Conservation (phyloP, 2,797 vertebrate genomes). For the Zonotrichia albicollis region DNA sequence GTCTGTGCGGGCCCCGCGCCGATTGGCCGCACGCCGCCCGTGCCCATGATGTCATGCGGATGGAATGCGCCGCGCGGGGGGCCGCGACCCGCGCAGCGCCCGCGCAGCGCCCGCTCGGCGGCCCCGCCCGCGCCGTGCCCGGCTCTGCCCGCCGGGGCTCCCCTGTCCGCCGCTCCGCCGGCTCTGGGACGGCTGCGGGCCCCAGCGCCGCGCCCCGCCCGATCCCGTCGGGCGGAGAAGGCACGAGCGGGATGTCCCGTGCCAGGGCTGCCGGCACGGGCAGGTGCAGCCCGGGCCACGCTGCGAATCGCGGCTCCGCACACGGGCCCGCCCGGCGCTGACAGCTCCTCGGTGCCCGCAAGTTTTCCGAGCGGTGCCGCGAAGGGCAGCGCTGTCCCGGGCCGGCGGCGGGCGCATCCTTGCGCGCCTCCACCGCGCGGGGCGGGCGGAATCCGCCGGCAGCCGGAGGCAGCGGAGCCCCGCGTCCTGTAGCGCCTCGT, state of each 20-base stretch:
- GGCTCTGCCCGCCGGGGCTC: neutral
- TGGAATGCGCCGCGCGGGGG: slow-evolving; percentile 69
- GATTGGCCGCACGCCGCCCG: slow-evolving; percentile 70
- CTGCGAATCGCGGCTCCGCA: neutral
- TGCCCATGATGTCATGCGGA: slow-evolving; percentile 77
- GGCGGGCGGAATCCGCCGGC: neutral
- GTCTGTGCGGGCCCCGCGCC: slow-evolving; percentile 71
- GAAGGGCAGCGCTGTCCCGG: neutral
- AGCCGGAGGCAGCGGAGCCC: neutral
- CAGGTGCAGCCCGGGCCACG: neutral
- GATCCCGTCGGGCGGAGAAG: neutral
- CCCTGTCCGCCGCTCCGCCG: neutral
- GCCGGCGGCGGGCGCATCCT: neutral
- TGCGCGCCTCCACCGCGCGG: too few relatives aligned
- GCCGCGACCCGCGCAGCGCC: neutral
- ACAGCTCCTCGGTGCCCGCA: neutral
- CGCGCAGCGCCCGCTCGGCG: neutral
- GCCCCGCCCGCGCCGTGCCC: neutral
- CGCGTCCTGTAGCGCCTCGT: too few relatives aligned
- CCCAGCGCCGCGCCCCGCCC: neutral
- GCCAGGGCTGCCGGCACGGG: neutral
- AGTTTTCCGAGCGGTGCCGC: neutral
- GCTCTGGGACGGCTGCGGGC: neutral
- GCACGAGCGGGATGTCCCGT: neutral
- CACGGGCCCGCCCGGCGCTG: neutral